Conservation (phyloP, 2,888 invertebrate species). For the Geophilus truncorum region DNA sequence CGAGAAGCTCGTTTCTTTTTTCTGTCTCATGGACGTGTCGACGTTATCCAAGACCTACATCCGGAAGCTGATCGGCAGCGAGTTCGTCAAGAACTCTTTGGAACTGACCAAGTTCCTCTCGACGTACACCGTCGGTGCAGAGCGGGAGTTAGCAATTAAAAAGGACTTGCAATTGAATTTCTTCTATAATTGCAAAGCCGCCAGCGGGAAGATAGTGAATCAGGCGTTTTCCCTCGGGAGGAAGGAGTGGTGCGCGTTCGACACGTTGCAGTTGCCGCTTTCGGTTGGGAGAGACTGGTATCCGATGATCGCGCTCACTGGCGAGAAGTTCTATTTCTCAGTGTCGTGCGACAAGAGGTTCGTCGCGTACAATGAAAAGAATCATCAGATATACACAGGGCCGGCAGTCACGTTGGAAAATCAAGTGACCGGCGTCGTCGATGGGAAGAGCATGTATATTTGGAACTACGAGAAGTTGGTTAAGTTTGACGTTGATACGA, state of each 20-base stretch:
- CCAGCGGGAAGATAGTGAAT: background rate
- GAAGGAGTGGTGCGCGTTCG: background rate
- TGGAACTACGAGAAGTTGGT: slow-evolving; percentile 8
- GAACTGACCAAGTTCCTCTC: background rate
- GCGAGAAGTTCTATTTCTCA: background rate
- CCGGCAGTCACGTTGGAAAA: background rate
- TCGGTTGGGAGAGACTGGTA: background rate
- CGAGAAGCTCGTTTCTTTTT: background rate
- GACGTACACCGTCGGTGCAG: background rate
- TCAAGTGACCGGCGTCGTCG: background rate
- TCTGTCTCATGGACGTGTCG: background rate
- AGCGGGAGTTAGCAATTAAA: background rate
- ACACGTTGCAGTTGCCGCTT: background rate
- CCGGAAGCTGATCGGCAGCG: background rate
- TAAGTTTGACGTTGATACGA: background rate
- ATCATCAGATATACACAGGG: background rate
- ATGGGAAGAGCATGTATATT: background rate
- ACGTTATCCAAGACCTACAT: background rate
- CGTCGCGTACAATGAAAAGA: background rate
- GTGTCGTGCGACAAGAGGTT: background rate
- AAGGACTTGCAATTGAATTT: background rate
- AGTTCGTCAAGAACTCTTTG: background rate
- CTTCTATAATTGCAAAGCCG: background rate
- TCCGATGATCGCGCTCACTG: background rate
- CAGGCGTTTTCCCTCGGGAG: background rate